These are phyloP conservation scores for Plagodis dolabraria DNA, from an alignment of 2,888 invertebrate genomes.

Conservation along the genomic window DNA sequence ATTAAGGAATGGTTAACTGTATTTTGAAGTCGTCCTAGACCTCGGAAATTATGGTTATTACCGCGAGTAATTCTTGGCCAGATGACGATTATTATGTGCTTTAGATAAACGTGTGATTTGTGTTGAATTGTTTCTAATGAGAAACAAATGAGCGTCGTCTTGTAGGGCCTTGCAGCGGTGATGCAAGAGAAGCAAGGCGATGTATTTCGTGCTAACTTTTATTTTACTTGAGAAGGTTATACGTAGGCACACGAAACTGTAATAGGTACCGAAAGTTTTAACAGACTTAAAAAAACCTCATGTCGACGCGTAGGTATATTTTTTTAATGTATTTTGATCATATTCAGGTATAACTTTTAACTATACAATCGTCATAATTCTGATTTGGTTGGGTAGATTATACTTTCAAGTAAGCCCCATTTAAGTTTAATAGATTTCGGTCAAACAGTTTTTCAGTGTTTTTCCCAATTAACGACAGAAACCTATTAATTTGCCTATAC, in stretches of 20 bases:
- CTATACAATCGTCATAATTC: no score
- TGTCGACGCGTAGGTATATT: no score
- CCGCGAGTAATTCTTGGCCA: slow-evolving; percentile 9
- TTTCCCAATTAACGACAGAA: no score
- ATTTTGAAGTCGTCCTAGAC: slow-evolving; percentile 52
- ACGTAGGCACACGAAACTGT: neutral
- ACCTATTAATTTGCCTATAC: no score
- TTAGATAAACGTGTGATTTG: slow-evolving; percentile 27
- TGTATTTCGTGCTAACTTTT: slow-evolving; percentile 3
- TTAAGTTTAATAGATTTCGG: no score
- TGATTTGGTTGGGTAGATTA: no score
- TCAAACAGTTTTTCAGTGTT: no score
- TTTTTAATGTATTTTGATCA: no score
- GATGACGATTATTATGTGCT: slow-evolving; percentile 24
- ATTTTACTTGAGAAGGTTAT: neutral
- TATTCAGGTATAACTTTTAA: no score
- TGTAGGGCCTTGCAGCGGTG: slow-evolving; percentile 6
- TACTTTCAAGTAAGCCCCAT: no score
- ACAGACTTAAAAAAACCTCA: no score
- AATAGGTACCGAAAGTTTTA: no score
- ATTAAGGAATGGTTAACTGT: slow-evolving; percentile 48
- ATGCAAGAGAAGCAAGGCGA: slow-evolving; percentile 11
- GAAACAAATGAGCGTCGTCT: slow-evolving; percentile 18
- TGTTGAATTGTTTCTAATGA: slow-evolving; percentile 21
- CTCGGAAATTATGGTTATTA: slow-evolving; percentile 44